phyloP scores from a whole-genome alignment of 2,113 vertebrate genomes.

The Aegotheles bennettii region DNA sequence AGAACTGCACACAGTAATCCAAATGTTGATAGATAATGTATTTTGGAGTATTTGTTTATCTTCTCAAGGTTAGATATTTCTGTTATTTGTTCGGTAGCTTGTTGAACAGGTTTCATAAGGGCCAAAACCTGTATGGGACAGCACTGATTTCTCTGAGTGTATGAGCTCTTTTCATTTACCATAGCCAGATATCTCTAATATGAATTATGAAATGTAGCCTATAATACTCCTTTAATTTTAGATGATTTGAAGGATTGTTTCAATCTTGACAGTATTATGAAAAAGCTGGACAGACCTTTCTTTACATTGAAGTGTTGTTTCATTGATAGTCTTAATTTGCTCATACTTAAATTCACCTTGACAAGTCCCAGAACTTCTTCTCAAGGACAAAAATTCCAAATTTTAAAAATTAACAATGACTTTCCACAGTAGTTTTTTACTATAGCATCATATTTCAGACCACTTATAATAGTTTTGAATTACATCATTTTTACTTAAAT shows the following conservation, averaged over 20 bases:
- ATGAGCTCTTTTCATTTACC: background rate
- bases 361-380: background rate
- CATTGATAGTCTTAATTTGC: background rate
- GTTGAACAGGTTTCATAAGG: background rate
- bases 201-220: background rate
- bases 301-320: background rate
- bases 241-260: background rate
- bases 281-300: background rate
- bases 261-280: background rate
- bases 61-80: background rate
- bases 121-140: background rate
- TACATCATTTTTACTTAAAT: slow-evolving; percentile 53
- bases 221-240: background rate
- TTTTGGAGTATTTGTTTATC: background rate
- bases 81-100: rapidly evolving
- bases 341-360: background rate
- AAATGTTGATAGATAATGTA: background rate
- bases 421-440: background rate
- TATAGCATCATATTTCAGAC: slow-evolving; percentile 27
- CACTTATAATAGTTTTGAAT: slow-evolving; percentile 25
- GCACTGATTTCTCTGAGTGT: background rate
- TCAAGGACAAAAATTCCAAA: background rate
- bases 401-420: background rate
- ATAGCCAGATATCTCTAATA: background rate
- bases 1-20: too few relatives aligned